Base-by-base conservation (phyloP, 2,797 vertebrate species). In the Cuculus canorus region DNA sequence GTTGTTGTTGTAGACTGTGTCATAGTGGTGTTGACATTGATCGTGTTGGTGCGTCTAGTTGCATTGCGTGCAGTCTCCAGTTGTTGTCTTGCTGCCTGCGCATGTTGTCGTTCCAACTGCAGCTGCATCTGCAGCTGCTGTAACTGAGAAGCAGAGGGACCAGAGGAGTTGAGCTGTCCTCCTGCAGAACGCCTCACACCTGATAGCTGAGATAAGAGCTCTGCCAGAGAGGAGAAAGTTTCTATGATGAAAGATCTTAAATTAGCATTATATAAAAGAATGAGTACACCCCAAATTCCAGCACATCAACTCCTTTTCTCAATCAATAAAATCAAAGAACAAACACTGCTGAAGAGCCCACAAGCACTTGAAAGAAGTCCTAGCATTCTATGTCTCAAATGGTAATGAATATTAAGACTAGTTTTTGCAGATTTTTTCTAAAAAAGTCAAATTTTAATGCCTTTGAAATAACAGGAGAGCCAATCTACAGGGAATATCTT, bases 121-220 rank as follows among this genome's bases (percentile, higher is more conserved):
- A 99, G 98, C 95, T 99, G 99, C 99, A 99, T 99, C 98, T 99
- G 99, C 97, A 99, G 98, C 97, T 99, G 99, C 97, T 99, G 99
- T 96, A 99, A 98, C 96, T 99, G 99, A 50, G 99, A 99, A 82
- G 99, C 99, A 10, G 99, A 99, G 59, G 99, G 99, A 95, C 99
- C 99, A 13, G 99, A 99, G 28, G 99, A 99, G 97, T 99, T 99
- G 70, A 99, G 98, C 96, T 99, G 99, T 81, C 99, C 99, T 95
- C 99, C 99, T 37, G 99, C 99, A 8, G 99, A 99, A 93, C 99
- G 99, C 47, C 99, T 98, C 96, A 99, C 99, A 13, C 99, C 99
- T 65, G 99, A 99, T 90, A 99, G 98, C 98, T 99, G 99, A 96
- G 99, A 99, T 97, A 99, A 98, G 97, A 99, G 98, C 98, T 99